Evolutionary conservation across 2,888 invertebrate species (phyloP).

Genomic region (Hemaris fuciformis): DNA sequence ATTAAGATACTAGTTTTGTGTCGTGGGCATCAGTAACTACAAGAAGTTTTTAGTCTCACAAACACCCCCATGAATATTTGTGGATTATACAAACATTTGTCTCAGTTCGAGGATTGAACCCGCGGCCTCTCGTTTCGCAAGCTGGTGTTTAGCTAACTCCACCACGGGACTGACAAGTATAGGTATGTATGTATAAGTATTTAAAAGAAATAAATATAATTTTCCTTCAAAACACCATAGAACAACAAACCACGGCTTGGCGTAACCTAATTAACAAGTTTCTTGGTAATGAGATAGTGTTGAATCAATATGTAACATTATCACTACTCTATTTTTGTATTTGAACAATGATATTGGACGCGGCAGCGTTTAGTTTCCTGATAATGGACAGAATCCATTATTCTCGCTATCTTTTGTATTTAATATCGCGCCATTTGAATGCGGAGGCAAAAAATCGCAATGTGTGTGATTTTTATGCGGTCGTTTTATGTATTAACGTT

Average conservation of each 20-base stretch:
- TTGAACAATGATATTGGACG: conserved; percentile 39
- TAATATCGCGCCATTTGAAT: conserved; percentile 18
- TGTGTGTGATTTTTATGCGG: background rate
- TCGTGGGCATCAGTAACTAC: too few species aligned
- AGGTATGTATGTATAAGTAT: too few species aligned
- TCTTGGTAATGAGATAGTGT: conserved; percentile 46
- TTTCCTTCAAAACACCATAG: background rate
- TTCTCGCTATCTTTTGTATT: conserved; percentile 19
- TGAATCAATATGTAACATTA: conserved; percentile 44
- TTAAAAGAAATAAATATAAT: background rate
- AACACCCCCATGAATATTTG: too few species aligned
- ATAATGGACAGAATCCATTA: conserved; percentile 34
- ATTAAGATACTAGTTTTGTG: too few species aligned
- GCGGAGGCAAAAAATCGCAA: background rate
- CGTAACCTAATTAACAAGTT: conserved; percentile 33
- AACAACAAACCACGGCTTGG: conserved; percentile 12
- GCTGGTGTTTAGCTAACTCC: too few species aligned
- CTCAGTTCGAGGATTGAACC: too few species aligned
- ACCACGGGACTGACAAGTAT: too few species aligned
- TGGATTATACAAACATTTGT: too few species aligned
- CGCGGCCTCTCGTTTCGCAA: too few species aligned
- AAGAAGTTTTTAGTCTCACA: too few species aligned
- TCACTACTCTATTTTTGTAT: conserved; percentile 40
- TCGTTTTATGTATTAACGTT: conserved; percentile 10
- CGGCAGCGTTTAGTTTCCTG: conserved; percentile 33